Base-by-base conservation (phyloP, 1,140 invertebrate genomes). In the Heliconius himera region DNA sequence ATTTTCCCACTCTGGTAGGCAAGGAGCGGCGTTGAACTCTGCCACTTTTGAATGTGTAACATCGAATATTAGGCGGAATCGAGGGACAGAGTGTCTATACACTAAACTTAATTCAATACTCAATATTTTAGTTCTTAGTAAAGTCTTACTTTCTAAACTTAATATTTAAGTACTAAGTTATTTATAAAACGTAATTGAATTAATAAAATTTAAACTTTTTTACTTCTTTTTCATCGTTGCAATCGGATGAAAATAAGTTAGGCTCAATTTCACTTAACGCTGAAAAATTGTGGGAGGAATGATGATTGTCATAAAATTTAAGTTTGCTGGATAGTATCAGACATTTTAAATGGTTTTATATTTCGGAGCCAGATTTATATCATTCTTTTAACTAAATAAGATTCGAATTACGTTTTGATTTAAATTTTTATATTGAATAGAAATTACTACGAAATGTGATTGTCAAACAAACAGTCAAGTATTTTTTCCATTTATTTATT, bases 251-350 rank as follows among this genome's bases (percentile, higher is more conserved):
- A 60, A 22, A 26, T 60, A 60, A 60, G 54, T 22, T 60, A 60
- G 54, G 54, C 54, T 60, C 54, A 60, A 60, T 60, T 60, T 60
- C 20, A 60, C 54, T 22, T 60, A 60, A 60, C 20, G 20, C 54
- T 60, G 54, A 60, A 29, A 66, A 66, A 66, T 26, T 66, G 22
- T 66, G 22, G 60, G 60, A 66, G 8, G 5, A 66, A 66, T 29
- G 22, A 66, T 66, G 60, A 66, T 66, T 29, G 60, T 66, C 60
- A 66, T 66, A 66, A 29, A 29, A 66, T 66, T 66, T 66, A 26
- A 66, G 26, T 66, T 29, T 66, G 9, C 60, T 66, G 22, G 60
- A 66, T 66, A 66, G 9, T 66, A 66, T 66, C 54, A 60, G 54
- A 60, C 20, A 9, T 22, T 60, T 60, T 60, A 60, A 60, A 56